Conservation (phyloP, 1,140 invertebrate species). For the Eubasilissa regina region DNA sequence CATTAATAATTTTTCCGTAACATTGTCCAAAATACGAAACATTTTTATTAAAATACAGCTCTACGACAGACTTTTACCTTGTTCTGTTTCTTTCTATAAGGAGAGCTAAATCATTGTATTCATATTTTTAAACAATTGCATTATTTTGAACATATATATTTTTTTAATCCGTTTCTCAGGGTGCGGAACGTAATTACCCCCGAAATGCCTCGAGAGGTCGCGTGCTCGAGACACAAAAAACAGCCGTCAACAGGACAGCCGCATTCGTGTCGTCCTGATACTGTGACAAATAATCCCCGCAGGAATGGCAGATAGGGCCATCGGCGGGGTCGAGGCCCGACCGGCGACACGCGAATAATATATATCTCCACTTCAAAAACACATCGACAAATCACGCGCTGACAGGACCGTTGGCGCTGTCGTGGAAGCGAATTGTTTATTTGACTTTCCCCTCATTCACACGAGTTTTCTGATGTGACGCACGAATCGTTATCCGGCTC, state of each 20-base stretch:
- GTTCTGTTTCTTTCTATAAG: no score
- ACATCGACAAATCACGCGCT: conserved; percentile 1
- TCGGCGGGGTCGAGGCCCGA: not conserved
- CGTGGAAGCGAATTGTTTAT: not conserved
- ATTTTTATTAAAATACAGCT: no score
- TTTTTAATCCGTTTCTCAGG: not conserved
- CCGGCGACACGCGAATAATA: conserved; percentile 3
- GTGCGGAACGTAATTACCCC: conserved; percentile 1
- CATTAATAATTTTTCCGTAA: no score
- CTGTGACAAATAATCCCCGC: conserved; percentile 35
- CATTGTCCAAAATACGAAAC: no score
- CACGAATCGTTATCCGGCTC: no score
- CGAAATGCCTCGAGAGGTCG: conserved; percentile 25
- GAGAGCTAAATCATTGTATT: no score
- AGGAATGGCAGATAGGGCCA: not conserved
- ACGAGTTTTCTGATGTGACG: no score
- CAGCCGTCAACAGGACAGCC: conserved; percentile 7
- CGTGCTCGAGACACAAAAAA: conserved; percentile 35
- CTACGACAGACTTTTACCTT: no score
- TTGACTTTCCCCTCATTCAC: not conserved
- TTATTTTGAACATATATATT: no score
- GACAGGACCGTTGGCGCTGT: not conserved
- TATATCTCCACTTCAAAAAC: not conserved
- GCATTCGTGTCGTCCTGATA: conserved; percentile 14
- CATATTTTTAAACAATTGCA: no score